Conservation (phyloP, 2,888 invertebrate species). For the Acrocera orbiculus region DNA sequence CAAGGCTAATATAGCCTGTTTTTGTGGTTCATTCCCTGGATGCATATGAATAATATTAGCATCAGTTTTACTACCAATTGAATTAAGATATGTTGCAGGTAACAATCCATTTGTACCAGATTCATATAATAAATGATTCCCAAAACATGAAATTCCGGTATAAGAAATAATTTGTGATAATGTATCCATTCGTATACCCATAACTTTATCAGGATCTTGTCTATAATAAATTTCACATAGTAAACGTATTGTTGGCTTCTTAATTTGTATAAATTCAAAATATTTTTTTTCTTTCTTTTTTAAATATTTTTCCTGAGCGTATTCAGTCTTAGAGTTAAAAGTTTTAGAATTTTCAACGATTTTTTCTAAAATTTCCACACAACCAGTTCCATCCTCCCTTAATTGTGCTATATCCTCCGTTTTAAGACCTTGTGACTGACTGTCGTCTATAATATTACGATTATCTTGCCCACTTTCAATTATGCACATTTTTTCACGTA, state of each 20-base stretch:
- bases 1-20: conserved; percentile 60
- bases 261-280: conserved; percentile 61
- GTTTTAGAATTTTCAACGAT: conserved; percentile 83
- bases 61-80: conserved; percentile 45
- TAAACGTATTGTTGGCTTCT: conserved; percentile 64
- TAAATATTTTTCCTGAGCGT: conserved; percentile 84
- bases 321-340: conserved; percentile 79
- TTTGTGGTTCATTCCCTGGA: conserved; percentile 64
- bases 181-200: conserved; percentile 69
- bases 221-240: conserved; percentile 70
- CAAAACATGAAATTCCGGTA: conserved; percentile 61
- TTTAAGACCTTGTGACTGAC: conserved; percentile 59
- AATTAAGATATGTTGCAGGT: conserved; percentile 64
- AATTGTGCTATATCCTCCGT: conserved; percentile 67
- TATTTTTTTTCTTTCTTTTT: conserved; percentile 92
- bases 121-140: conserved; percentile 69
- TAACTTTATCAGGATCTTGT: conserved; percentile 55
- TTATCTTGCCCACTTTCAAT: conserved; percentile 63
- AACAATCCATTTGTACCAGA: conserved; percentile 74
- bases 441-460: conserved; percentile 58
- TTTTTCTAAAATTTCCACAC: conserved; percentile 67
- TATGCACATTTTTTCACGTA: conserved; percentile 44
- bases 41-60: conserved; percentile 59
- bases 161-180: conserved; percentile 73
- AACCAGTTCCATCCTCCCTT: conserved; percentile 55